Evolutionary conservation across 2,888 invertebrate genomes (phyloP), one percentile per base, ranked within the genome.

Genomic region (Lasioglossum leucozonium): DNA sequence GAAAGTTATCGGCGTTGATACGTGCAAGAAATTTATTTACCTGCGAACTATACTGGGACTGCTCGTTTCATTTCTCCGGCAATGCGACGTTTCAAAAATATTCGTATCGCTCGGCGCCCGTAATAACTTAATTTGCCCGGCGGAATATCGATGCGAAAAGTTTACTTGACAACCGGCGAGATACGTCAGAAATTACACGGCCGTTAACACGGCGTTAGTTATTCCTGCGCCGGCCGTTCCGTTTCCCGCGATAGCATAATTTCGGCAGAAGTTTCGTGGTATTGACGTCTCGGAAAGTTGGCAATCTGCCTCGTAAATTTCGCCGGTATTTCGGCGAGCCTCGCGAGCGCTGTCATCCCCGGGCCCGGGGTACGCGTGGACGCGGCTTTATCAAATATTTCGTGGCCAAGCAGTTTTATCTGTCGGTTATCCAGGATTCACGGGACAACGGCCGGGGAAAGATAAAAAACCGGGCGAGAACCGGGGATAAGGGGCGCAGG

Each of bases 221-320:
- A 69, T 62, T 5, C 69, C 18, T 0, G 13, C 1, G 5, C 1
- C 8, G 40, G 22, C n/a, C 58, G 22, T 47, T 40, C 42, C 80
- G 73, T 74, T 42, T 55, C 34, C 58, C 72, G 47, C 37, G 82
- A 86, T 86, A 83, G 71, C 80, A 79, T 77, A 86, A 81, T 74
- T 84, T 72, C 69, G 47, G 16, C 69, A 40, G 72, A 37, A 75
- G 77, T 81, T 65, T n/a, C 42, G 37, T 44, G 79, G 40, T 42
- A 73, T 73, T n/a, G 81, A 74, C 71, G 18, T 30, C 30, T 30
- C 73, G 62, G 73, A 76, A 74, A 78, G 69, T 80, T 58, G 55
- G 26, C 76, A 87, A 87, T 87, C 87, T 87, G 37, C n/a, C 47
- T 71, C 77, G 58, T 87, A 87, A 87, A 87, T 87, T 76, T 47